phyloP scores from a whole-genome alignment of 1,140 invertebrate species.

The Drosophila orena region DNA sequence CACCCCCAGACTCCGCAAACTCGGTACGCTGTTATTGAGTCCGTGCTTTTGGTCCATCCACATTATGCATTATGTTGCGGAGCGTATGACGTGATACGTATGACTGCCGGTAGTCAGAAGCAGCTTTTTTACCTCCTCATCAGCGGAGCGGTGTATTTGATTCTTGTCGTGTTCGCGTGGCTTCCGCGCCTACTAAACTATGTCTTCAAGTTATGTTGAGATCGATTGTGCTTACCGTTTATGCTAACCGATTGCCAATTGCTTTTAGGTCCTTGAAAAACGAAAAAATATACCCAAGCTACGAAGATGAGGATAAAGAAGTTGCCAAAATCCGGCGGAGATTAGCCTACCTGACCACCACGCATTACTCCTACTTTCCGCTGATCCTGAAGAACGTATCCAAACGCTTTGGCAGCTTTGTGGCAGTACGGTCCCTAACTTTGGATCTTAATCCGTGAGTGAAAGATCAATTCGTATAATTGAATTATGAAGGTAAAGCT shows the following conservation, averaged over 20 bases:
- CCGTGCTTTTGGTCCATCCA: constrained; percentile 14
- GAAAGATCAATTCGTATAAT: background rate
- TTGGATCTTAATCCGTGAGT: constrained; percentile 40
- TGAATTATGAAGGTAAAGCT: background rate
- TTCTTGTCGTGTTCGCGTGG: constrained; percentile 12
- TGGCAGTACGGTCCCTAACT: constrained; percentile 32
- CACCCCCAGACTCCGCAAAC: fast-evolving
- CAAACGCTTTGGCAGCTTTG: background rate
- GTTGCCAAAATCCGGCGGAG: background rate
- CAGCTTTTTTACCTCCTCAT: constrained; percentile 3
- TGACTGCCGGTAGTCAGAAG: fast-evolving
- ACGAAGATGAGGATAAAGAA: constrained; percentile 2
- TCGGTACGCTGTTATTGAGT: background rate
- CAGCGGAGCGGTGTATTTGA: constrained; percentile 7
- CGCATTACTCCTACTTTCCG: background rate
- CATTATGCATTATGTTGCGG: constrained; percentile 35
- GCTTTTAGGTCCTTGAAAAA: background rate
- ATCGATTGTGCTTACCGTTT: background rate
- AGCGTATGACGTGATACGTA: background rate
- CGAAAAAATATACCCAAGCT: background rate
- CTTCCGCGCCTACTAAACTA: constrained; percentile 4
- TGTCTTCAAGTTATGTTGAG: constrained; percentile 14
- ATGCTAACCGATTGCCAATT: background rate
- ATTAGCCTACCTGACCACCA: background rate
- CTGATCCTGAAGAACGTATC: constrained; percentile 22